Percentiles rank a stretch among this genome's conserved stretches.
Evolutionary conservation across 2,888 invertebrate genomes (phyloP).

Genomic region (Drosophila barbarae): DNA sequence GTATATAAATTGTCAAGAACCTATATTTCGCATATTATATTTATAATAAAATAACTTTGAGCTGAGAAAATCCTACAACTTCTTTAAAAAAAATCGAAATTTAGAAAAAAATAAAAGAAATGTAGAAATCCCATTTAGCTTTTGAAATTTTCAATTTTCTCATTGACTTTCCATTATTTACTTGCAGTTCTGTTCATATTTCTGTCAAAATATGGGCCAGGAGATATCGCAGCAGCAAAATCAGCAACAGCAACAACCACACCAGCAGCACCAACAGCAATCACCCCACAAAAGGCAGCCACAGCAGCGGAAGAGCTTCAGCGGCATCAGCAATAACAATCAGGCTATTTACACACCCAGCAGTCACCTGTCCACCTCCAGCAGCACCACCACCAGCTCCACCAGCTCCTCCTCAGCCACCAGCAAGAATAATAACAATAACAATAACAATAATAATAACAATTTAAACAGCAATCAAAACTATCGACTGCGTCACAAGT

Average conservation of each 20-base stretch:
- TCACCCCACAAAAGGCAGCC: conserved; percentile 42
- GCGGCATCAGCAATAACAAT: conserved; percentile 55
- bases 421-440: conserved; percentile 47
- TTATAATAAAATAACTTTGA: no score
- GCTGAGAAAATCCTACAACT: no score
- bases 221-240: conserved; percentile 80
- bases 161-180: background rate
- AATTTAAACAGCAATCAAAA: conserved; percentile 65
- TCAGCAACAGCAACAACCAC: conserved; percentile 57
- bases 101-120: no score
- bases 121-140: no score
- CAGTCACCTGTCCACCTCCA: conserved; percentile 26
- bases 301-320: conserved; percentile 45
- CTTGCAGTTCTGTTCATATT: conserved; percentile 66
- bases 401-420: conserved; percentile 13
- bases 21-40: no score
- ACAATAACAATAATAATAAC: conserved; percentile 37
- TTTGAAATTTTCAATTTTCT: background rate
- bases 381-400: conserved; percentile 9
- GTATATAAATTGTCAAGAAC: no score
- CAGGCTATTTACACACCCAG: conserved; percentile 34
- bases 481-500: conserved; percentile 69
- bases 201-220: conserved; percentile 80
- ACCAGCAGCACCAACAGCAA: conserved; percentile 46
- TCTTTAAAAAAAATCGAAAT: no score